A percentile compares a stretch with the other conserved stretches of the same genome.
Evolutionary conservation across 2,888 invertebrate genomes (phyloP).

Genomic region (Heptascelio sp.): DNA sequence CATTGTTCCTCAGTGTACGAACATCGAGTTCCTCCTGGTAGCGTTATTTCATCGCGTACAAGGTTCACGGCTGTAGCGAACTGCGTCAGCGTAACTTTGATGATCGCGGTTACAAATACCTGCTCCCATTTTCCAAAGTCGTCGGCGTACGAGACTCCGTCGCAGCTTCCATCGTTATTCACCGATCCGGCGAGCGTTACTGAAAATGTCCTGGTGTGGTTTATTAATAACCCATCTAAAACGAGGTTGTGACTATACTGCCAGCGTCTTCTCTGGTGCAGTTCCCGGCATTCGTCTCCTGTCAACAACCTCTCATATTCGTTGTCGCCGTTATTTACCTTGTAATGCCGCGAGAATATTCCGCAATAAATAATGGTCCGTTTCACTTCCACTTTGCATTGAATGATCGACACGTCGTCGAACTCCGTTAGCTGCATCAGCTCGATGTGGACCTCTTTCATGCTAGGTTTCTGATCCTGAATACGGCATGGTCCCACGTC

Average conservation of each 20-base stretch:
- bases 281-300: background rate
- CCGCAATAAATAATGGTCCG: background rate
- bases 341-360: background rate
- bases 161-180: background rate
- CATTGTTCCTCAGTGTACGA: conserved; percentile 15
- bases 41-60: no score
- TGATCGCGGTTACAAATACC: background rate
- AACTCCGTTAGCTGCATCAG: background rate
- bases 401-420: background rate
- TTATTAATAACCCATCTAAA: background rate
- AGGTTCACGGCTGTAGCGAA: no score
- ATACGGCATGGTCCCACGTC: background rate
- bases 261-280: background rate
- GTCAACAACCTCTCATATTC: background rate
- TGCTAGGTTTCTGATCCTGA: background rate
- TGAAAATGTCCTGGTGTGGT: background rate
- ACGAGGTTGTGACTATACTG: background rate
- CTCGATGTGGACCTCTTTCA: background rate
- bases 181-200: background rate
- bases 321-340: background rate
- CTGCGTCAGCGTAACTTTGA: background rate
- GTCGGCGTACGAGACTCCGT: background rate
- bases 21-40: conserved; percentile 32
- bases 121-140: background rate
- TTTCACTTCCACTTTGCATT: background rate